Evolutionary conservation across 2,113 vertebrate genomes (phyloP).

Genomic region (Bubo blakistoni): DNA sequence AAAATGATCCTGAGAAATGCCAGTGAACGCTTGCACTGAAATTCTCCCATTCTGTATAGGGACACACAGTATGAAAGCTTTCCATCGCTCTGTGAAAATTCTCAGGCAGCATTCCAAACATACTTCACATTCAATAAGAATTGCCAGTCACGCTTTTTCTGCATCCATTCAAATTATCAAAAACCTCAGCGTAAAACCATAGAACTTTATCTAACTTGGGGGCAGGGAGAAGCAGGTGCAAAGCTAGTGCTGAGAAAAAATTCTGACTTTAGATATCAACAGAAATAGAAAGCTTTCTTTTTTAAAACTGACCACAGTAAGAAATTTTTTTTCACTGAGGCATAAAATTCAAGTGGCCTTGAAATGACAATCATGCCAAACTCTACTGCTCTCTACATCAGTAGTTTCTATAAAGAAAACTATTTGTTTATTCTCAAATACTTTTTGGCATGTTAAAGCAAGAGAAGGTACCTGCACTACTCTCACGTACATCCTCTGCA

Average conservation of each 20-base stretch:
- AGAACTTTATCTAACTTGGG: background rate
- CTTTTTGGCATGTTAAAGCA: background rate
- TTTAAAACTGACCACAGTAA: background rate
- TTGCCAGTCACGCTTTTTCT: background rate
- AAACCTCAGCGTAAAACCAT: background rate
- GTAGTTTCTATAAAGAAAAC: background rate
- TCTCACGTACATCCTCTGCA: too few relatives aligned
- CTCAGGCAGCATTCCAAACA: constrained; percentile 44
- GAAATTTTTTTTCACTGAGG: background rate
- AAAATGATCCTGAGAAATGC: background rate
- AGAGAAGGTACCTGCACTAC: background rate
- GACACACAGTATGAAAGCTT: background rate
- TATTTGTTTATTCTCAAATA: background rate
- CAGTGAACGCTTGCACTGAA: background rate
- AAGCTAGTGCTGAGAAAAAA: background rate
- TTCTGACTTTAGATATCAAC: background rate
- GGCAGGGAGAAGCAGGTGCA: background rate
- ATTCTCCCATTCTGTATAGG: background rate
- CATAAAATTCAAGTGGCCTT: background rate
- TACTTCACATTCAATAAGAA: constrained; percentile 16
- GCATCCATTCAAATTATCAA: background rate
- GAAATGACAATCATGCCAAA: background rate
- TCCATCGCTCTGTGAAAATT: background rate
- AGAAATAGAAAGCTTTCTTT: background rate
- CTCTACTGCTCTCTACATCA: background rate